These are phyloP conservation scores for Tragelaphus scriptus DNA, from an alignment of 2,113 vertebrate genomes.

Conservation along the genomic window DNA sequence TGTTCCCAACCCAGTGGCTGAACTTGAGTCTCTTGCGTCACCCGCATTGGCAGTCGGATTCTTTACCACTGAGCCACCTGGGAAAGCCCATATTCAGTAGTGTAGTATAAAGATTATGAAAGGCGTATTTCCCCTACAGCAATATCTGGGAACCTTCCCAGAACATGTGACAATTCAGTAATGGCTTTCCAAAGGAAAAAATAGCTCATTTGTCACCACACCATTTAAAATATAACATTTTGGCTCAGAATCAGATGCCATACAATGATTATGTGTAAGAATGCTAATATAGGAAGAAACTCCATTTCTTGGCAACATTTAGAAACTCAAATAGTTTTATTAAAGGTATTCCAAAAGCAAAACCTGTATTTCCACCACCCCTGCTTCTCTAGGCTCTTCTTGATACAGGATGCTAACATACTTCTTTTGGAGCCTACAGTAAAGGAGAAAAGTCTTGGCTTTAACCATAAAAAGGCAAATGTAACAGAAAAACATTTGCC, in stretches of 20 bases:
- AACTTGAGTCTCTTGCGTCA: neutral
- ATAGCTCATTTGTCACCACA: neutral
- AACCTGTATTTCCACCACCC: constrained; percentile 22
- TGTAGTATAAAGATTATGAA: neutral
- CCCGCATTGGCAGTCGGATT: neutral
- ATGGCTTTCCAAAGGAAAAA: neutral
- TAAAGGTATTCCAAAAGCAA: neutral
- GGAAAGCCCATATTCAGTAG: neutral
- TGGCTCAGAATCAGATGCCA: neutral
- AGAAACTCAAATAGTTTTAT: neutral
- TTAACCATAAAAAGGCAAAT: neutral
- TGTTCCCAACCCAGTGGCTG: neutral
- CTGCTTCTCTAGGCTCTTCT: neutral
- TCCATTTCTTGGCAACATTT: neutral
- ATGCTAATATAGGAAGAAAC: neutral
- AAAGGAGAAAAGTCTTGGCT: neutral
- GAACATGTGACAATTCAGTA: neutral
- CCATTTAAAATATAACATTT: neutral
- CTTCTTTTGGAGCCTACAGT: neutral
- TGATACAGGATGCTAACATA: neutral
- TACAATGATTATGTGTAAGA: neutral
- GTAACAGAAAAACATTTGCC: neutral
- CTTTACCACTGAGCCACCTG: neutral
- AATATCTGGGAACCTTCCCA: neutral
- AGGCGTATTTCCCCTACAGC: neutral